Evolutionary conservation across 2,113 vertebrate genomes (phyloP).

Genomic region (Dromiciops gliroides): DNA sequence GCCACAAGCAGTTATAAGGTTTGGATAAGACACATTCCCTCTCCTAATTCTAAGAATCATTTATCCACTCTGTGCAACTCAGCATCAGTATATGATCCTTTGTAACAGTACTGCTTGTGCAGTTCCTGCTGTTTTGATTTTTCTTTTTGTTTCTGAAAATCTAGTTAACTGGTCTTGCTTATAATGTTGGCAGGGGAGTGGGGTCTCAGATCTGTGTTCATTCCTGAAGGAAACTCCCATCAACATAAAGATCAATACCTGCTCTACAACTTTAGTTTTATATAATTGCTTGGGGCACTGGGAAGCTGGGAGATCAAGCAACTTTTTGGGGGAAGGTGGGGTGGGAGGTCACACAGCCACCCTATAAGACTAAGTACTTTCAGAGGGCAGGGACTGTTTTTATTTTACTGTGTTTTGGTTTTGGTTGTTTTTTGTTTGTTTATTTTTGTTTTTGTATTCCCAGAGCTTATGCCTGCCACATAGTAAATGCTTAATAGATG

Average conservation of each 20-base stretch:
- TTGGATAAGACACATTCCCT: neutral
- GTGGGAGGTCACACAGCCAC: neutral
- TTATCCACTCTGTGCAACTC: neutral
- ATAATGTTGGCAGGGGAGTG: neutral
- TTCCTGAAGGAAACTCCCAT: neutral
- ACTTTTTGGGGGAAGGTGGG: too few relatives aligned
- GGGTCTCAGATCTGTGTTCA: neutral
- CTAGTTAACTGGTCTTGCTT: neutral
- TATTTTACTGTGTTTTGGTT: too few relatives aligned
- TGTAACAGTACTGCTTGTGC: neutral
- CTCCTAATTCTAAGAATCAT: neutral
- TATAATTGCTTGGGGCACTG: neutral
- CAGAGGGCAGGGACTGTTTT: neutral
- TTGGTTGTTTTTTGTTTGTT: too few relatives aligned
- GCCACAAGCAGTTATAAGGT: neutral
- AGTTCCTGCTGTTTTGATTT: neutral
- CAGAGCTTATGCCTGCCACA: neutral
- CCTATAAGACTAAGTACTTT: neutral
- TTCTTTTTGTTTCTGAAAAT: neutral
- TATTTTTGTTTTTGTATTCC: neutral
- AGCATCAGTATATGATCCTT: neutral
- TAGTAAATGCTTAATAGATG: neutral
- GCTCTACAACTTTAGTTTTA: neutral
- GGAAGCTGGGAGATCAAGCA: neutral
- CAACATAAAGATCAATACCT: neutral